Conservation (phyloP, 2,797 vertebrate genomes). For the Hyperoplus lanceolatus region DNA sequence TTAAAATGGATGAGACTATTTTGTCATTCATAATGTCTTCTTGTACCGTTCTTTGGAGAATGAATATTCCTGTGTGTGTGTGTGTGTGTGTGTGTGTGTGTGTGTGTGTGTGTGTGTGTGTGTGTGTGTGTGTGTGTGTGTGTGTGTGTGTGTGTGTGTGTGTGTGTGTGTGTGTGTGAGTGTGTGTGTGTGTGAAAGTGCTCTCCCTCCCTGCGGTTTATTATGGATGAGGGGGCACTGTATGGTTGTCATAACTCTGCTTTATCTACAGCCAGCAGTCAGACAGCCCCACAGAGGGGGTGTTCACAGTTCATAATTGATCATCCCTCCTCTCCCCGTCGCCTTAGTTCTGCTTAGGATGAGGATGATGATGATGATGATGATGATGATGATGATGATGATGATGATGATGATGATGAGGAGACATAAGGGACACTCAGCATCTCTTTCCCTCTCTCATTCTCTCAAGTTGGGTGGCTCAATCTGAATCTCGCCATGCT, state of each 20-base stretch:
- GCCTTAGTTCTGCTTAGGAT: slow-evolving; percentile 69
- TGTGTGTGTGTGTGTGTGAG: too few relatives aligned
- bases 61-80: slow-evolving; percentile 56
- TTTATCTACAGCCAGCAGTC: slow-evolving; percentile 84
- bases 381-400: slow-evolving; percentile 39
- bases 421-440: slow-evolving; percentile 58
- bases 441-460: slow-evolving; percentile 43
- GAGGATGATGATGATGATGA: slow-evolving; percentile 51
- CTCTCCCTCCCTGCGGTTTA: slow-evolving; percentile 72
- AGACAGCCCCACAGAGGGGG: slow-evolving; percentile 75
- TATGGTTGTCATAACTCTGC: slow-evolving; percentile 81
- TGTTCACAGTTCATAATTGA: slow-evolving; percentile 84
- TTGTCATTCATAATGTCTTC: slow-evolving; percentile 56
- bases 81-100: too few relatives aligned
- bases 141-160: too few relatives aligned
- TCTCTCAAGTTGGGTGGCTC: slow-evolving; percentile 51
- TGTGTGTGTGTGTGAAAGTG: slow-evolving; percentile 41
- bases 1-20: slow-evolving; percentile 68
- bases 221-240: slow-evolving; percentile 77
- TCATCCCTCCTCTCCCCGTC: slow-evolving; percentile 78
- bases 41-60: slow-evolving; percentile 59
- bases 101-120: too few relatives aligned
- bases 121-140: slow-evolving; percentile 15
- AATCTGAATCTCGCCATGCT: slow-evolving; percentile 22
- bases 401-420: slow-evolving; percentile 45